These are phyloP conservation scores for Aricia artaxerxes DNA, from an alignment of 2,888 invertebrate species.

Conservation along the genomic window DNA sequence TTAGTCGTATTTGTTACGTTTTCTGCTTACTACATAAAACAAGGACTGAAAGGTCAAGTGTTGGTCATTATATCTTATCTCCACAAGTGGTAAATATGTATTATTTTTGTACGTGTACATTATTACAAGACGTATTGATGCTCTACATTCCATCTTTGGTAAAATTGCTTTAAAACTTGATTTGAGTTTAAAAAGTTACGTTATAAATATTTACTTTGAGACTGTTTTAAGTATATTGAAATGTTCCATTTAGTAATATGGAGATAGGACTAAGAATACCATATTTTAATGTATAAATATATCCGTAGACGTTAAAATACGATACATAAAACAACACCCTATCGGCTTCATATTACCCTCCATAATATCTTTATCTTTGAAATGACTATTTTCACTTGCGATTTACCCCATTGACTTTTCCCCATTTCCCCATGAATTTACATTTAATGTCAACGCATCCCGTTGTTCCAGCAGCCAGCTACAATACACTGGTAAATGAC, in stretches of 20 bases:
- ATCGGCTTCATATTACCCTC: not conserved
- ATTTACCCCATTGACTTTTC: constrained; percentile 23
- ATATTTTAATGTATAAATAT: not conserved
- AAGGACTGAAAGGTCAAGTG: constrained; percentile 1
- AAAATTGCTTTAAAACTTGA: too few species aligned
- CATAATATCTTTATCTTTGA: not conserved
- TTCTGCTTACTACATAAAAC: constrained; percentile 6
- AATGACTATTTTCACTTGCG: constrained; percentile 24
- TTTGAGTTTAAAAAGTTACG: too few species aligned
- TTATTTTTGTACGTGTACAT: not conserved
- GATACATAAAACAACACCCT: not conserved
- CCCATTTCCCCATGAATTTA: constrained; percentile 25
- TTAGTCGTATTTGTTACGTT: constrained; percentile 21
- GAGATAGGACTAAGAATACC: not conserved
- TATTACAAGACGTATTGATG: not conserved
- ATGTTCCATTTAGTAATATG: not conserved
- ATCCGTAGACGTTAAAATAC: not conserved
- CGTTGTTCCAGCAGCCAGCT: constrained; percentile 42
- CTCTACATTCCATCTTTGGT: not conserved
- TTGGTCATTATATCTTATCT: constrained; percentile 5
- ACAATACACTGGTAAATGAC: constrained; percentile 65
- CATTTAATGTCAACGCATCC: constrained; percentile 37
- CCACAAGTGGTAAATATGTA: not conserved
- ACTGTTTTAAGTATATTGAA: too few species aligned
- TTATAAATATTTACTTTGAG: too few species aligned